phyloP scores from a whole-genome alignment of 2,888 invertebrate species.

The Lymantria dispar region DNA sequence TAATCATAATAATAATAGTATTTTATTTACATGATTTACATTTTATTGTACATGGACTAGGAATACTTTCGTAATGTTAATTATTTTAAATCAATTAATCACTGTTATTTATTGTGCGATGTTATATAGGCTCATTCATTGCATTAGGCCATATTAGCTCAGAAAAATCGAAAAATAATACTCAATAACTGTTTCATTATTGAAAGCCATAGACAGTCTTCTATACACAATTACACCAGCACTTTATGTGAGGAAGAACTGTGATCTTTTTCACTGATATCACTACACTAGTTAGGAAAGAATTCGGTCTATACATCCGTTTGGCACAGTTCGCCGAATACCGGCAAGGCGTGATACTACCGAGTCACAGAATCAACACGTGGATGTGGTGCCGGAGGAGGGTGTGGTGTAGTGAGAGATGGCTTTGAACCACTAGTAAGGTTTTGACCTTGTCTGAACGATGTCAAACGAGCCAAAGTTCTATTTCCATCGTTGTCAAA shows the following conservation, averaged over 20 bases:
- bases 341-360: constrained; percentile 80
- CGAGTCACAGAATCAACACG: constrained; percentile 73
- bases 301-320: constrained; percentile 72
- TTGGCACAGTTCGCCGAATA: constrained; percentile 81
- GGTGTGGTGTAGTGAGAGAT: constrained; percentile 57
- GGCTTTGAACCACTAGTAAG: constrained; percentile 47
- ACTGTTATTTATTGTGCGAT: constrained; percentile 33
- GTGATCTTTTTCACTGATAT: constrained; percentile 46
- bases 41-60: constrained; percentile 68
- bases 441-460: constrained; percentile 67
- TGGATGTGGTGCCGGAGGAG: constrained; percentile 68
- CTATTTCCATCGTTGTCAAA: constrained; percentile 67
- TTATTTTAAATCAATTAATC: constrained; percentile 36
- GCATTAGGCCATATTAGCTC: constrained; percentile 21
- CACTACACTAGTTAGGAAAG: constrained; percentile 54
- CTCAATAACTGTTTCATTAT: constrained; percentile 19
- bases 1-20: constrained; percentile 30
- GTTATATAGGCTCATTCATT: constrained; percentile 32
- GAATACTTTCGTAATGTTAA: constrained; percentile 51
- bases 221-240: constrained; percentile 26
- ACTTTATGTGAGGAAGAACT: constrained; percentile 62
- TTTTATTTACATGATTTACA: constrained; percentile 69
- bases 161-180: constrained; percentile 17
- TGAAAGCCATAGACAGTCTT: constrained; percentile 15
- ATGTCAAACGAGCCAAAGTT: constrained; percentile 67